A percentile compares a stretch with the other conserved stretches of the same genome.
Evolutionary conservation across 2,888 invertebrate species (phyloP).

Genomic region (Byasa hedistus): DNA sequence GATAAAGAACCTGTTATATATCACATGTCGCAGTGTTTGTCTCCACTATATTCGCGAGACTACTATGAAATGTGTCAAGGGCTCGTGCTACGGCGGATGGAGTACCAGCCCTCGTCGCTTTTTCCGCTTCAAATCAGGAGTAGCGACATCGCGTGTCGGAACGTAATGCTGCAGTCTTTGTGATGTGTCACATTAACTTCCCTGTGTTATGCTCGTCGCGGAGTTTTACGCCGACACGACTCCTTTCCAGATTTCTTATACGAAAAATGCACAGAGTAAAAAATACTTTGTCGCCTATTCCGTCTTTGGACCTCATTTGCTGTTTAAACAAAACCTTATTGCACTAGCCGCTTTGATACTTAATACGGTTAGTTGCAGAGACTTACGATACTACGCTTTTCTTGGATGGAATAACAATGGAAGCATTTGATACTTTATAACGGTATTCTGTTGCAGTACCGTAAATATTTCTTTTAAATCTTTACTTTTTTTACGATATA

Average conservation of each 20-base stretch:
- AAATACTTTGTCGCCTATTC: too few species aligned
- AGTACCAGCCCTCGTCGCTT: constrained; percentile 51
- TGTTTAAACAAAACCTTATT: too few species aligned
- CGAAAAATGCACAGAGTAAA: too few species aligned
- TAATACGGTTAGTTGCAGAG: too few species aligned
- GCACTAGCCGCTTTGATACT: too few species aligned
- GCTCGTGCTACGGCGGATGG: constrained; percentile 43
- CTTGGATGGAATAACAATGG: too few species aligned
- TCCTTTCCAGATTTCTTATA: constrained; percentile 21
- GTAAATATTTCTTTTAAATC: too few species aligned
- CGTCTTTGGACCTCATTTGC: too few species aligned
- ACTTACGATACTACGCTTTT: too few species aligned
- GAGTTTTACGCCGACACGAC: constrained; percentile 24
- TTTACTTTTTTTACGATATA: too few species aligned
- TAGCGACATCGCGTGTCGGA: constrained; percentile 30
- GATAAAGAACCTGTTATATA: neutral
- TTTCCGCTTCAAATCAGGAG: constrained; percentile 58
- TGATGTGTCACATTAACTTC: constrained; percentile 54
- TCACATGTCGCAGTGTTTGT: neutral
- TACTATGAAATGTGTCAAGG: constrained; percentile 47
- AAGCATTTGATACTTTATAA: too few species aligned
- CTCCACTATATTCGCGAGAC: constrained; percentile 24
- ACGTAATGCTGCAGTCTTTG: constrained; percentile 50
- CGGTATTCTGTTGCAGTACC: too few species aligned
- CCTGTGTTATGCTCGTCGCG: constrained; percentile 39